Conservation (phyloP, 2,888 invertebrate genomes). For the Tineola bisselliella region DNA sequence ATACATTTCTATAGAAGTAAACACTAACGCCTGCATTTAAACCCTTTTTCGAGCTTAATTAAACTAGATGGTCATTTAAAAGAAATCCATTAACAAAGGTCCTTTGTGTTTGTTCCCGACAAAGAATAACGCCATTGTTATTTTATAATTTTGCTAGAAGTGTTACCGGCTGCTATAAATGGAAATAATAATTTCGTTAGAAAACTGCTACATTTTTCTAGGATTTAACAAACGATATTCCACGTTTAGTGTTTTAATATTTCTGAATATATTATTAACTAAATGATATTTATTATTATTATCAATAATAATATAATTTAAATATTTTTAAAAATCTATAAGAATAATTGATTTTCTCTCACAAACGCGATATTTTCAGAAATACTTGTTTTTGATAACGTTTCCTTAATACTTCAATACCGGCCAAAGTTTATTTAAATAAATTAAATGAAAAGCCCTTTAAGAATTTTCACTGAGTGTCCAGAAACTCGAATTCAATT, state of each 20-base stretch:
- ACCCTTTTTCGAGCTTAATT: slow-evolving; percentile 4
- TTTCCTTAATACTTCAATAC: background rate
- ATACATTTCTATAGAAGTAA: background rate
- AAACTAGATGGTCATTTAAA: slow-evolving; percentile 10
- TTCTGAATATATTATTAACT: too few species aligned
- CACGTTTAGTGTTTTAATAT: too few species aligned
- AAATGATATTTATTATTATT: slow-evolving; percentile 17
- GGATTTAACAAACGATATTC: too few species aligned
- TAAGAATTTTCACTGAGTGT: slow-evolving; percentile 11
- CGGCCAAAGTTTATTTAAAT: slow-evolving; percentile 8
- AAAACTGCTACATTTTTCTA: slow-evolving; percentile 10
- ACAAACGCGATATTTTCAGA: background rate
- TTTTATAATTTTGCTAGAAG: slow-evolving; percentile 27
- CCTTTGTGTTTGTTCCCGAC: slow-evolving; percentile 26
- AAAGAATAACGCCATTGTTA: slow-evolving; percentile 25
- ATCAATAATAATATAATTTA: too few species aligned
- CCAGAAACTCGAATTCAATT: background rate
- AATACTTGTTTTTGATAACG: background rate
- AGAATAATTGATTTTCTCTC: slow-evolving; percentile 14
- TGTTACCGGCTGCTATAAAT: slow-evolving; percentile 22
- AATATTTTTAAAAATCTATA: too few species aligned
- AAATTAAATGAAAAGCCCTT: slow-evolving; percentile 11
- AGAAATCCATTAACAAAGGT: slow-evolving; percentile 25
- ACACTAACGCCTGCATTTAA: background rate
- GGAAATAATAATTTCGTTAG: slow-evolving; percentile 29